A percentile compares a stretch with the other conserved stretches of the same genome.
phyloP scores from a whole-genome alignment of 2,888 invertebrate genomes.

The Pollenia griseotomentosa region DNA sequence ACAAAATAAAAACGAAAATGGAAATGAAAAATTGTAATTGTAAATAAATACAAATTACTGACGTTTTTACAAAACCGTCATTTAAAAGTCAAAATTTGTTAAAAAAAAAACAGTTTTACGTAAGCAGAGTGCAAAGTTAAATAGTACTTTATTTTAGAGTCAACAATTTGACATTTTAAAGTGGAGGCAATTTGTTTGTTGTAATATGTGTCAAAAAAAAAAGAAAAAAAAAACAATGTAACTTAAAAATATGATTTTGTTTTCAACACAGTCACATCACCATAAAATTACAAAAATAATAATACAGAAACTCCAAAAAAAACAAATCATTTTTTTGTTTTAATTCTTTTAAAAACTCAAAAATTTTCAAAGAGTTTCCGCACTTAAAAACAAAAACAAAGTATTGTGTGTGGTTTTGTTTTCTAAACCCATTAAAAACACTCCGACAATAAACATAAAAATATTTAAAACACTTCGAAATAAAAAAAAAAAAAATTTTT shows the following conservation, averaged over 20 bases:
- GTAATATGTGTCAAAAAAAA: constrained; percentile 33
- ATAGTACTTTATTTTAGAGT: constrained; percentile 36
- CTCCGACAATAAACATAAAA: constrained; percentile 35
- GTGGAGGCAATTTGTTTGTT: constrained; percentile 31
- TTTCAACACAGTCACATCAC: constrained; percentile 5
- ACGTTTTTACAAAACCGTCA: constrained; percentile 8
- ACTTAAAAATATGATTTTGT: constrained; percentile 44
- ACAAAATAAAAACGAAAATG: neutral
- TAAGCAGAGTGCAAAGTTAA: constrained; percentile 32
- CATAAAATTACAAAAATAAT: constrained; percentile 1
- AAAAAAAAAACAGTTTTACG: constrained; percentile 22
- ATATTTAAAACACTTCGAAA: constrained; percentile 26
- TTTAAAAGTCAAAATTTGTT: constrained; percentile 57
- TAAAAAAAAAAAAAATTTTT: neutral
- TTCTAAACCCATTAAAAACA: constrained; percentile 61
- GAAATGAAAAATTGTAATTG: constrained; percentile 22
- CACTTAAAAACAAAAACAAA: constrained; percentile 22
- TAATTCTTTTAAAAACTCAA: constrained; percentile 4
- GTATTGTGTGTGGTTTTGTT: constrained; percentile 65
- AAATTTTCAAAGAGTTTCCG: constrained; percentile 68
- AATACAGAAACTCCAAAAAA: constrained; percentile 37
- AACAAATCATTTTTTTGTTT: neutral
- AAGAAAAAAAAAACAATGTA: constrained; percentile 48
- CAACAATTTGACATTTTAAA: constrained; percentile 63
- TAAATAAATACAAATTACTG: constrained; percentile 50